Conservation (phyloP, 2,113 vertebrate species). For the Datnioides undecimradiatus region DNA sequence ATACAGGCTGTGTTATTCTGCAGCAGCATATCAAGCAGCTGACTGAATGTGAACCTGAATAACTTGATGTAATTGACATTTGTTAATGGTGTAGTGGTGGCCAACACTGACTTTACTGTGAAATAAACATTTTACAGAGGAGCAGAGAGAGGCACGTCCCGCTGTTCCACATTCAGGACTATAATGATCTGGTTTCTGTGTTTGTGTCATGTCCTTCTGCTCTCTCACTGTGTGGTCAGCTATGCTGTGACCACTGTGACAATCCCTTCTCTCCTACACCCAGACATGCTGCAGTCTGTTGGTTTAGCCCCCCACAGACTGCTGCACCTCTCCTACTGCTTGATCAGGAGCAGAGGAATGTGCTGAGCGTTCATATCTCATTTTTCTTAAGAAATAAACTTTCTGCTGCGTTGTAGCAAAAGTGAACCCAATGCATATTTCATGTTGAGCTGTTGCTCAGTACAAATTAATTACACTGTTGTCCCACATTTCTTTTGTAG, state of each 20-base stretch:
- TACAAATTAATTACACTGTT: background rate
- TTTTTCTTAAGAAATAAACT: constrained; percentile 18
- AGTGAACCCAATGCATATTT: constrained; percentile 10
- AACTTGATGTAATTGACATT: background rate
- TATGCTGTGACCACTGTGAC: constrained; percentile 43
- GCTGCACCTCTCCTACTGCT: constrained; percentile 3
- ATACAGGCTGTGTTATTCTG: background rate
- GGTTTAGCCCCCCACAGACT: constrained; percentile 15
- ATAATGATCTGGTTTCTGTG: constrained; percentile 41
- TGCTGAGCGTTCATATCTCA: background rate
- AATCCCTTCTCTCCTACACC: constrained; percentile 27
- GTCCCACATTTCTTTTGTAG: background rate
- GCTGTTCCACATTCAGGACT: constrained; percentile 17
- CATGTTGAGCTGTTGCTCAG: constrained; percentile 7
- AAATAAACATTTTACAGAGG: background rate
- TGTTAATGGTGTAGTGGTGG: too few species aligned
- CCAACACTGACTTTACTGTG: background rate
- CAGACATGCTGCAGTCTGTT: constrained; percentile 14
- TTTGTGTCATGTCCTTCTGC: constrained; percentile 47
- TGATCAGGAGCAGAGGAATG: constrained; percentile 7
- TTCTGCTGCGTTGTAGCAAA: background rate
- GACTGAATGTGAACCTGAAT: background rate
- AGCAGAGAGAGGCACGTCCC: too few species aligned
- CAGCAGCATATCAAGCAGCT: background rate
- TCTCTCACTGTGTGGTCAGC: constrained; percentile 56